Evolutionary conservation across 2,888 invertebrate species (phyloP), one percentile per base, ranked within the genome.

Genomic region (Brachyopa scutellaris): DNA sequence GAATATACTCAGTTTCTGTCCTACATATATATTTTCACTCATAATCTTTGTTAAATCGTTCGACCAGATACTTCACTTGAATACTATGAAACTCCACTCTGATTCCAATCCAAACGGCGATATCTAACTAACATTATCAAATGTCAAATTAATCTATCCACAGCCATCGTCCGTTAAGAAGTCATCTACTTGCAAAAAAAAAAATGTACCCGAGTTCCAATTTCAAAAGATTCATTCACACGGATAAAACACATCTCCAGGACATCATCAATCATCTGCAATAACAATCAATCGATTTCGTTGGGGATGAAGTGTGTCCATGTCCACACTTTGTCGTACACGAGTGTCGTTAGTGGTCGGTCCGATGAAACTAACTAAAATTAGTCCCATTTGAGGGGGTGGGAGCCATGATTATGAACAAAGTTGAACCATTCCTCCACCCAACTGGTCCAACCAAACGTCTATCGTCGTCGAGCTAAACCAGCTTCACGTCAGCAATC

Each of bases 191-290:
- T 72, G 72, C 4, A 53, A 62, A 59, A 69, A 55, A 17, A 3
- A 9, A 11, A 1, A 15, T 21, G 53, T 15, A 8, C 53, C 31
- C 36, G 36, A 38, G 45, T 55, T 62, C 40, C 49, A 49, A 55
- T 74, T 67, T 62, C 21, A 62, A 74, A 74, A 80, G 79, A 74
- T 62, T 69, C 67, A 42, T 62, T 62, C 29, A 23, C 55, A 47
- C 55, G 47, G 42, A 42, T 26, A 33, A 53, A 55, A 51, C 42
- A 79, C 29, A 59, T 74, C 70, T 53, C 66, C 40, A 59, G 53
- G 47, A 70, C 59, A 70, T 47, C 76, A 76, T 82, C 82, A 82
- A 82, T 82, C 82, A 82, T 70, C 76, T 19, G 33, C 66, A 66
- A 79, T 67, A 79, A 73, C 79, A 61, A 79, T 79, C 79, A 61